Evolutionary conservation across 2,797 vertebrate species (phyloP).

Genomic region (Anguilla anguilla): DNA sequence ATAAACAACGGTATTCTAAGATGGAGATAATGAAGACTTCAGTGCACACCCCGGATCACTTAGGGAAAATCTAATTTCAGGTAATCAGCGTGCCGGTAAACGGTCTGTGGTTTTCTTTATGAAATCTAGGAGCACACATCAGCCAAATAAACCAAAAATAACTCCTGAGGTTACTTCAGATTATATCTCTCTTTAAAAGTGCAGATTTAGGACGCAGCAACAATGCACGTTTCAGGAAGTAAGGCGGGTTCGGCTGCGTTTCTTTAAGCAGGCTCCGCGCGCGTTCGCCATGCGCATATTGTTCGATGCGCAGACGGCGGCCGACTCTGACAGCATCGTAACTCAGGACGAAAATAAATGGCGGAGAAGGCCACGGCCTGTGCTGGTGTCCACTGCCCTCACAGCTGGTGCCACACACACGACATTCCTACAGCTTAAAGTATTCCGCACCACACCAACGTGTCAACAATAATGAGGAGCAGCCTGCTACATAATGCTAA

Average conservation of each 20-base stretch:
- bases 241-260: background rate
- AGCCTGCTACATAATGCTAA: background rate
- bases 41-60: background rate
- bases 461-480: background rate
- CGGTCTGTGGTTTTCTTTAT: background rate
- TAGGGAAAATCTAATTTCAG: background rate
- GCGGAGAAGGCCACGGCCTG: background rate
- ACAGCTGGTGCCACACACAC: background rate
- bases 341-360: background rate
- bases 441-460: background rate
- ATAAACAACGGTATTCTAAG: background rate
- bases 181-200: background rate
- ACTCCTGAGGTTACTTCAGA: background rate
- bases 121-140: background rate
- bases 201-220: background rate
- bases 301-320: background rate
- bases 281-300: background rate
- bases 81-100: background rate
- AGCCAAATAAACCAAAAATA: background rate
- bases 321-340: background rate
- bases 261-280: background rate
- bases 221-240: background rate
- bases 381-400: background rate
- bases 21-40: slow-evolving; percentile 13
- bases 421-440: background rate